Evolutionary conservation across 2,113 vertebrate genomes (phyloP).

Genomic region (Chiloscyllium plagiosum): DNA sequence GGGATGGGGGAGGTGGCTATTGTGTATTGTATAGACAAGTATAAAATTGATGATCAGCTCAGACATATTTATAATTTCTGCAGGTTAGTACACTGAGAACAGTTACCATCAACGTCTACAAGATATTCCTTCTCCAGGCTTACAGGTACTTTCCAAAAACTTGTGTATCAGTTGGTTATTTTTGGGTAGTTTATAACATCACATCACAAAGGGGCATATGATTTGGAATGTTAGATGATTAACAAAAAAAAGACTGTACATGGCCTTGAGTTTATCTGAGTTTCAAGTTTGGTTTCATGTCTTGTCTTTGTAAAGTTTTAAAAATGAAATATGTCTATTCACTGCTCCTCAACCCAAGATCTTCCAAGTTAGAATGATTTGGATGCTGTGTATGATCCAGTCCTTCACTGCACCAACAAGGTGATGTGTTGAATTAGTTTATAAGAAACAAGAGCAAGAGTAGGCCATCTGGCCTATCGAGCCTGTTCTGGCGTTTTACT

Average conservation of each 20-base stretch:
- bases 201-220: neutral
- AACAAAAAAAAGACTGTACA: neutral
- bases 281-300: neutral
- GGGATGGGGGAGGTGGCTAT: too few relatives aligned
- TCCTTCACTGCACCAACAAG: neutral
- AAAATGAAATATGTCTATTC: neutral
- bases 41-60: neutral
- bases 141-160: constrained; percentile 64
- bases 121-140: constrained; percentile 82
- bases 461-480: neutral
- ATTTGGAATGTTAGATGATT: neutral
- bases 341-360: neutral
- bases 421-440: neutral
- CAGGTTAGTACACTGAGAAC: constrained; percentile 74
- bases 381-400: neutral
- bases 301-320: neutral
- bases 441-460: too few relatives aligned
- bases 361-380: neutral
- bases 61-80: neutral
- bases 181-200: neutral
- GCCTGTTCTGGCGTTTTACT: neutral
- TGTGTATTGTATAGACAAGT: neutral
- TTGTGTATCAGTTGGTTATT: constrained; percentile 5
- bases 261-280: neutral
- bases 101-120: constrained; percentile 73